Percentiles rank a stretch among this genome's conserved stretches.
Evolutionary conservation across 2,797 vertebrate genomes (phyloP).

Genomic region (Typhlichthys subterraneus): DNA sequence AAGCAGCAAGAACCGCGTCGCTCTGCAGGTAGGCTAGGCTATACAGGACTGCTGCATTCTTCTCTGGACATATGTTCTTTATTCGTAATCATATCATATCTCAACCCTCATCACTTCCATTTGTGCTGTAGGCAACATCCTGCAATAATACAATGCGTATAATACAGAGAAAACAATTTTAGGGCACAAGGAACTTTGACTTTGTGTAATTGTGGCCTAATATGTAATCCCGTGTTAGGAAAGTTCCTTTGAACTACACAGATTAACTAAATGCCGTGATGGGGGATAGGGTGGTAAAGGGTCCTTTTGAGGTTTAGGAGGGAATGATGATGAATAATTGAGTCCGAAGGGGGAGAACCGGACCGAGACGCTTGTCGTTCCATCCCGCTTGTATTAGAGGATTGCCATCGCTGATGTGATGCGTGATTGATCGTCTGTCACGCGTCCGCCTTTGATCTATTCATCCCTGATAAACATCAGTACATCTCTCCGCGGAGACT

Average conservation of each 20-base stretch:
- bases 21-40: conserved; percentile 86
- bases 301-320: conserved; percentile 71
- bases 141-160: conserved; percentile 22
- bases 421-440: conserved; percentile 99
- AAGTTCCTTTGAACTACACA: conserved; percentile 62
- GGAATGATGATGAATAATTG: conserved; percentile 80
- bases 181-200: too few relatives aligned
- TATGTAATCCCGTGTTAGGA: conserved; percentile 37
- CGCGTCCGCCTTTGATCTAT: conserved; percentile 98
- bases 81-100: conserved; percentile 18
- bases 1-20: conserved; percentile 97
- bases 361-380: conserved; percentile 72
- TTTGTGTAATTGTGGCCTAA: conserved; percentile 41
- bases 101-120: neutral
- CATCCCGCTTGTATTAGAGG: conserved; percentile 96
- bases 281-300: conserved; percentile 56
- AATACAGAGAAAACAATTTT: too few relatives aligned
- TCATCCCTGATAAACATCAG: conserved; percentile 99
- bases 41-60: conserved; percentile 27
- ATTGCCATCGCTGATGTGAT: conserved; percentile 99
- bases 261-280: conserved; percentile 69
- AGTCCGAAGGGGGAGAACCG: conserved; percentile 74
- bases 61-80: conserved; percentile 8
- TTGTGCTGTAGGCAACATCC: conserved; percentile 32
- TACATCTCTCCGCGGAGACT: conserved; percentile 96